Evolutionary conservation across 2,888 invertebrate species (phyloP).

Genomic region (Gymnoscelis rufifasciata): DNA sequence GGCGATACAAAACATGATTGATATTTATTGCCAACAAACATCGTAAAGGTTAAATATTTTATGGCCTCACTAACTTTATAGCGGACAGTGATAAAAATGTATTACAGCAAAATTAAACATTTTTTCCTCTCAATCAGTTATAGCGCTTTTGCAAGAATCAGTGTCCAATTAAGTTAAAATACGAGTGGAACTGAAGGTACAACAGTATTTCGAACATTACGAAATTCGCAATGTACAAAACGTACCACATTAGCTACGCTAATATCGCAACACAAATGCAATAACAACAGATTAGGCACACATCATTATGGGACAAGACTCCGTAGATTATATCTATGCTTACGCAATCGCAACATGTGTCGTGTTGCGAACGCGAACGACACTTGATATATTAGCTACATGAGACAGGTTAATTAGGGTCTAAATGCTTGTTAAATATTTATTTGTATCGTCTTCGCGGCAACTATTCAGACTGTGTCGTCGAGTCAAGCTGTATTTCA

Average conservation of each 20-base stretch:
- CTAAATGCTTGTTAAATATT: conserved; percentile 17
- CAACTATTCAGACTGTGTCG: not conserved
- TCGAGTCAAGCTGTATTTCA: conserved; percentile 1
- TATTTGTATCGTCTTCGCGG: conserved; percentile 6
- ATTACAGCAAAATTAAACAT: not conserved
- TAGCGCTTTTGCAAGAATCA: conserved; percentile 7
- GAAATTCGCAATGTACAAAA: conserved; percentile 22
- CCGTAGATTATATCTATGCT: conserved; percentile 24
- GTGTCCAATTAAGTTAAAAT: conserved; percentile 11
- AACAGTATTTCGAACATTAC: conserved; percentile 24
- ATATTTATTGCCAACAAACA: not conserved
- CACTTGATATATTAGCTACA: conserved; percentile 14
- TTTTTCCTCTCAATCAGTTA: conserved; percentile 1
- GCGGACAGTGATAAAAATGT: not conserved
- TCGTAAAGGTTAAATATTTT: not conserved
- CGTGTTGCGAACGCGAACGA: conserved; percentile 13
- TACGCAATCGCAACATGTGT: conserved; percentile 24
- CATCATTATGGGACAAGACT: conserved; percentile 28
- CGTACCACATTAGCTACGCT: conserved; percentile 19
- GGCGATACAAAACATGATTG: not conserved
- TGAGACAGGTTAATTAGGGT: conserved; percentile 24
- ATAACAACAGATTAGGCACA: conserved; percentile 29
- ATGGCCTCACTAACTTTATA: not conserved
- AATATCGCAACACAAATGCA: conserved; percentile 27
- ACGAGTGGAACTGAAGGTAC: conserved; percentile 1